Percentiles rank a stretch among this genome's conserved stretches.
phyloP scores from a whole-genome alignment of 2,113 vertebrate genomes.

The Capricornis sumatraensis region DNA sequence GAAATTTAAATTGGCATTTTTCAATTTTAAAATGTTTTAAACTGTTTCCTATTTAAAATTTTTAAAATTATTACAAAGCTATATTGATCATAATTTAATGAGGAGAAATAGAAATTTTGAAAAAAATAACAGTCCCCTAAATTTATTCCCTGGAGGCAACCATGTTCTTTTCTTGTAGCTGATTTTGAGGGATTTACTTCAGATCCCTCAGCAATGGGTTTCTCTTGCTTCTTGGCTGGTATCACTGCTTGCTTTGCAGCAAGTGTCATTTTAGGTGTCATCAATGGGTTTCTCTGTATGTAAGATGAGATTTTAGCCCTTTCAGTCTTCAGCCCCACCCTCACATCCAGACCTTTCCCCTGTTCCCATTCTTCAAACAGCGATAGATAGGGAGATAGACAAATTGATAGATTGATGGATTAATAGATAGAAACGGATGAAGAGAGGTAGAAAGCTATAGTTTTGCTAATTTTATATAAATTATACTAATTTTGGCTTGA shows the following conservation, averaged over 20 bases:
- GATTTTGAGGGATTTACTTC: not conserved
- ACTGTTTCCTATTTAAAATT: not conserved
- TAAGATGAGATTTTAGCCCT: not conserved
- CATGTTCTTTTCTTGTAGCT: not conserved
- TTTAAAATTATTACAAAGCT: constrained; percentile 1
- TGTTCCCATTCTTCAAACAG: not conserved
- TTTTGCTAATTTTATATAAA: constrained; percentile 4
- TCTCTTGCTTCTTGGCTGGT: not conserved
- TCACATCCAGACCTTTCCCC: not conserved
- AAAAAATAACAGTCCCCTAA: not conserved
- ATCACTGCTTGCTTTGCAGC: not conserved
- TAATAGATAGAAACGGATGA: too few species aligned
- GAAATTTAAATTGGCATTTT: constrained; percentile 33
- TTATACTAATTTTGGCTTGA: not conserved
- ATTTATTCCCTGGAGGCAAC: not conserved
- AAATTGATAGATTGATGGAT: not conserved
- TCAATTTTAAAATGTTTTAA: not conserved
- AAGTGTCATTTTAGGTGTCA: not conserved
- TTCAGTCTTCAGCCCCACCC: not conserved
- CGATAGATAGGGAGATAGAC: not conserved
- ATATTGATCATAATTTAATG: not conserved
- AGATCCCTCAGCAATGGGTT: not conserved
- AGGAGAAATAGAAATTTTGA: not conserved
- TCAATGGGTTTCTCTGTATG: not conserved
- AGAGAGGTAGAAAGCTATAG: not conserved